Base-by-base conservation (phyloP, 2,113 vertebrate genomes). In the Pseudopipra pipra region DNA sequence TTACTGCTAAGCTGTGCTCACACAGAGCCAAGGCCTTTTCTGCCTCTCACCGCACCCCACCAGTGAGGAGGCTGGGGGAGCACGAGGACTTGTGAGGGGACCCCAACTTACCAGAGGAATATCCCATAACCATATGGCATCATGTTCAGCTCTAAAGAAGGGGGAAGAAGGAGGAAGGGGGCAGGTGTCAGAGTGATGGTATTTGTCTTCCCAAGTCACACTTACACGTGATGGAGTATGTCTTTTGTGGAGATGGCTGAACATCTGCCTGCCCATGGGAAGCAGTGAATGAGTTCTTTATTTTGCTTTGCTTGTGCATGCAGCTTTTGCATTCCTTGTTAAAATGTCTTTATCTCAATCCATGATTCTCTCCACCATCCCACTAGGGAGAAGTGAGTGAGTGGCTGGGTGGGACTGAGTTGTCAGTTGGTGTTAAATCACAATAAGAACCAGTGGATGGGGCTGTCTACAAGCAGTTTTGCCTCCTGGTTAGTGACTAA, bases 21-120 rank as follows among this genome's bases (percentile, higher is more conserved):
- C 39, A 31, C 12, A 55, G 37, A 52, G 25, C 8, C 61, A 74
- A 47, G 22, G 41, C 11, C n/a, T 43, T 61, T 67, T 55, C 46
- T 68, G 25, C 7, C 14, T 8, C 14, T 62, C n/a, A 27, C 7
- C 4, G 28, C 39, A 43, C 13, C 33, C 74, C 54, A 37, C 24
- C 12, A 67, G 12, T 0, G 0, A 55, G 22, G 18, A 55, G 17
- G 8, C 17, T 67, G 59, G 3, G 8, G 12, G 3, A 20, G 10
- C 11, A 37, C n/a, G 43, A 28, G 41, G 18, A 28, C 31, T 5
- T 24, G 22, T 12, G 31, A 49, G 44, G 35, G 35, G 22, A 49
- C 4, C 18, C 41, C 31, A 61, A 5, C 7, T 28, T 39, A 68
- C 37, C 52, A 58, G 18, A 73, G 46, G 67, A 24, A 9, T 66